Evolutionary conservation across 2,113 vertebrate genomes (phyloP).

Genomic region (Natator depressus): DNA sequence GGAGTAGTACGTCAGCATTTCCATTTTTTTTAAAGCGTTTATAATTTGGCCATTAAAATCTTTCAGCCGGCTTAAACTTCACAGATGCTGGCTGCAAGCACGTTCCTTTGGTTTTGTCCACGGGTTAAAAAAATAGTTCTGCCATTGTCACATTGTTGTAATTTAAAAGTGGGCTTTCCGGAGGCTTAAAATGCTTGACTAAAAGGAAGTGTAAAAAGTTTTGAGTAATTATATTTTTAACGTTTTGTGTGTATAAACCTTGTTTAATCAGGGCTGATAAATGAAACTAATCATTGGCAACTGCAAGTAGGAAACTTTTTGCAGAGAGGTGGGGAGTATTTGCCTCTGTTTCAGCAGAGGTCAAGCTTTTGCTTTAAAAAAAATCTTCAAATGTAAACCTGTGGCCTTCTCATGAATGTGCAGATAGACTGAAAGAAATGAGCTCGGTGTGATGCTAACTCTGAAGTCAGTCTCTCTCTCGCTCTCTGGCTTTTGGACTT

Average conservation of each 20-base stretch:
- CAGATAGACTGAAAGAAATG: background rate
- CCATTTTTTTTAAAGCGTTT: background rate
- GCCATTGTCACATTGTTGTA: background rate
- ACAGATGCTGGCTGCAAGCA: background rate
- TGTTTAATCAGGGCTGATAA: background rate
- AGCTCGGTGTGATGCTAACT: background rate
- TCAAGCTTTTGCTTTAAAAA: background rate
- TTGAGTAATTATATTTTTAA: accelerated
- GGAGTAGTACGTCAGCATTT: background rate
- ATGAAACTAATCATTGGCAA: accelerated
- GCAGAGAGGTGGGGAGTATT: background rate
- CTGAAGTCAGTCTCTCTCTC: too few relatives aligned
- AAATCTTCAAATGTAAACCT: background rate
- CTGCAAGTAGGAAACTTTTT: background rate
- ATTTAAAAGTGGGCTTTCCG: background rate
- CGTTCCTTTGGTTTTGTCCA: background rate
- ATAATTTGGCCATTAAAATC: background rate
- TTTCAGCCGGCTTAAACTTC: background rate
- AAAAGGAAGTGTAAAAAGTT: accelerated
- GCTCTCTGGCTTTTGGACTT: background rate
- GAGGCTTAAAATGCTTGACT: background rate
- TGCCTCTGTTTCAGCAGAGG: background rate
- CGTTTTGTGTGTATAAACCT: background rate
- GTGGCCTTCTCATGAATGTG: background rate
- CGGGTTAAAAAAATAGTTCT: background rate